Evolutionary conservation across 2,888 invertebrate genomes (phyloP), one percentile per base, ranked within the genome.

Genomic region (Cerastis rubricosa): DNA sequence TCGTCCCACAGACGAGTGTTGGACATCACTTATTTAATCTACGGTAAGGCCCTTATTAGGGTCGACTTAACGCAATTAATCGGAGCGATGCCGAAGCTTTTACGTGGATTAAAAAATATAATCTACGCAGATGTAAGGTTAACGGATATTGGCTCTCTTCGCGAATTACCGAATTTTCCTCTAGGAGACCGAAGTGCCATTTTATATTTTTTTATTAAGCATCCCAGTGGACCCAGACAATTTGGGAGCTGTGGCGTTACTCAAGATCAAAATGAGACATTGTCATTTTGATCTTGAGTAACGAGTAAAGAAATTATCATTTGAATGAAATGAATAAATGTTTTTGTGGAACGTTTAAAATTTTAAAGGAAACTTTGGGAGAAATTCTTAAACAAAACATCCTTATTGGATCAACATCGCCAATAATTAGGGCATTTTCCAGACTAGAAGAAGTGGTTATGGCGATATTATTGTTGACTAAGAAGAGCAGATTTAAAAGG

Each of bases 41-140:
- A 76, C 71, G 70, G 72, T 80, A 74, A 85, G 73, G 78, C 74
- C 79, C 85, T 84, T 80, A 87, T 89, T 84, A 84, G 61, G 71
- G 77, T 70, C 73, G 86, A 88, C 79, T 87, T 86, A 87, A 88
- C 84, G 78, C 83, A 86, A 89, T 91, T 88, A 89, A 85, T 83
- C 63, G 70, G 40, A 68, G 64, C 65, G 54, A 82, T 74, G 87
- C 90, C 65, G 54, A 82, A 72, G 88, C 90, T 91, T 88, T 91
- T 85, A 88, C 84, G 68, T 65, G 81, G 85, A 89, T 91, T 90
- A 89, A 88, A 88, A 85, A 86, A 80, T 64, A 61, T 81, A 84
- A 81, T 78, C 66, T 69, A n/a, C 65, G 29, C 51, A 81, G 73
- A 75, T 83, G 74, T 71, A n/a, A 75, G n/a, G 61, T 69, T 74